Evolutionary conservation across 2,888 invertebrate genomes (phyloP), one percentile per base, ranked within the genome.

Genomic region (Melanchra persicariae): DNA sequence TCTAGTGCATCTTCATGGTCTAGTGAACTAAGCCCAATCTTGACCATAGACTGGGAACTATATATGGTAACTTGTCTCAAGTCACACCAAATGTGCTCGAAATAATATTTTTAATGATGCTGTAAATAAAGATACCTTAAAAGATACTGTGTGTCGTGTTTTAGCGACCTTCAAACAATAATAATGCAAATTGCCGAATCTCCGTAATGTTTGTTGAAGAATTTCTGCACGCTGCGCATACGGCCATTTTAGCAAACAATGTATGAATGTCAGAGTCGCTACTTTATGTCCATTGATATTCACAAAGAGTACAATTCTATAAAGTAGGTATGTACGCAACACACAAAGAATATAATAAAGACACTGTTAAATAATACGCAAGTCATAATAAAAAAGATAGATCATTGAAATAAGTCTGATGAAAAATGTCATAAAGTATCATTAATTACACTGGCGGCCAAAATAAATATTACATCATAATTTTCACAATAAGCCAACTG

Each of bases 261-360:
- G 71, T 82, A 77, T 80, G 66, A 79, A 75, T 75, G 73, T 65
- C 78, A 67, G 30, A 59, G 37, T 24, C 10, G 67, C 77, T 76
- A 81, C 70, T 81, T 83, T 76, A 78, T 57, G 52, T 0, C 30
- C 67, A 77, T 83, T 83, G 69, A 60, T 73, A 84, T 85, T 79
- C 84, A 74, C 19, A 9, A 26, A 52, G 81, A 55, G 79, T 85
- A 75, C 65, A 22, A 43, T 45, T 75, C 77, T 81, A 81, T 74
- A 66, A 68, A 74, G 59, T 65, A 49, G 59, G 45, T 65, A 49
- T 61, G 45, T 54, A 49, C 60, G 57, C 58, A 47, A 52, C 49
- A 57, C 59, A 66, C 70, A 70, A 78, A 76, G 73, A 74, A 77
- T 73, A 73, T 77, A 63, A 63, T 54, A 59, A 58, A 64, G 40